Evolutionary conservation across 1,140 invertebrate genomes (phyloP).

Genomic region (Daktulosphaira vitifoliae): DNA sequence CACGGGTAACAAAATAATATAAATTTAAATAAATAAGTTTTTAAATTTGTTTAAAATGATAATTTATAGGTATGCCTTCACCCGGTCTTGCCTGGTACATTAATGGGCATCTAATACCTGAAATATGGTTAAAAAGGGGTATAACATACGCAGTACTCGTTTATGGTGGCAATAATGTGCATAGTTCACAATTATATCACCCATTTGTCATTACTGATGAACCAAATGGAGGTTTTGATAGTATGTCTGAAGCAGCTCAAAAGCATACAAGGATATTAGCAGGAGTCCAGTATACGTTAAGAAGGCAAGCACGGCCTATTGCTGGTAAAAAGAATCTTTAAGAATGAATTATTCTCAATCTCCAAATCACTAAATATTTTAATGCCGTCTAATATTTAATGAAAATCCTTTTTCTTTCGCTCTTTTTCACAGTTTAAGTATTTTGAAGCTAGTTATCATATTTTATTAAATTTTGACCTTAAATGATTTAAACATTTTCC

Average conservation of each 20-base stretch:
- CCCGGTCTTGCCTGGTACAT: slow-evolving; percentile 68
- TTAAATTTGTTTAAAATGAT: neutral
- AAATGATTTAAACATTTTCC: too few relatives aligned
- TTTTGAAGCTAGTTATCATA: too few relatives aligned
- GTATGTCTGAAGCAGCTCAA: slow-evolving; percentile 60
- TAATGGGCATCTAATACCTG: slow-evolving; percentile 77
- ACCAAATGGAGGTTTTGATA: slow-evolving; percentile 69
- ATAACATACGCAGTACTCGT: slow-evolving; percentile 68
- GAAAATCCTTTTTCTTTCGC: too few relatives aligned
- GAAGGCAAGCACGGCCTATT: slow-evolving; percentile 66
- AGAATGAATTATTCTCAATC: too few relatives aligned
- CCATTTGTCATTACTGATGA: slow-evolving; percentile 86
- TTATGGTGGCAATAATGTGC: slow-evolving; percentile 80
- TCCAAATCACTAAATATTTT: too few relatives aligned
- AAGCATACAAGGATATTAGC: slow-evolving; percentile 68
- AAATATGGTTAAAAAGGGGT: slow-evolving; percentile 76
- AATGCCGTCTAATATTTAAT: too few relatives aligned
- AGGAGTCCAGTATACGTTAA: slow-evolving; percentile 71
- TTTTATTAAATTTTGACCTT: too few relatives aligned
- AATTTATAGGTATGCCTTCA: slow-evolving; percentile 47
- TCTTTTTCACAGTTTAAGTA: too few relatives aligned
- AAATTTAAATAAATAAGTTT: neutral
- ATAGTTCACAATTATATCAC: slow-evolving; percentile 79
- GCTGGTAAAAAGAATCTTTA: slow-evolving; percentile 54
- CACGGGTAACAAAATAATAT: slow-evolving; percentile 51